Base-by-base conservation (phyloP, 2,113 vertebrate species). In the Anthoscopus minutus region DNA sequence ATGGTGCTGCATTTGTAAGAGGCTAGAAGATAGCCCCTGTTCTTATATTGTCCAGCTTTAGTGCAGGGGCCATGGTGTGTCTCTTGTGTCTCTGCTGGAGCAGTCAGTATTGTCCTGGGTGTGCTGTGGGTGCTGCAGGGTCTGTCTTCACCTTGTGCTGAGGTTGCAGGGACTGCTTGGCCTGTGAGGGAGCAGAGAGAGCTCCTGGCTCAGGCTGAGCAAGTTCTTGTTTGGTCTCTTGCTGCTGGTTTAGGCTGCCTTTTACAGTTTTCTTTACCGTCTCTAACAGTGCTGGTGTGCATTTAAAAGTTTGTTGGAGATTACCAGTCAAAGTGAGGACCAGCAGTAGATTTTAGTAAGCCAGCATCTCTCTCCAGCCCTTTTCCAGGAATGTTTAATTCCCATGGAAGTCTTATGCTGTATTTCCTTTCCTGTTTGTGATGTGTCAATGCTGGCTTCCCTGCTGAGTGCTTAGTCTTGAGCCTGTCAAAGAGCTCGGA, bases 1-100 rank as follows among this genome's bases (percentile, higher is more conserved):
- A 2, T n/a, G 56, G 11, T 45, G 54, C 57, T 72, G 44, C 12
- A 4, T 64, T 64, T 67, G 54, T 42, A 48, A 40, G 57, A 40
- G 20, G 42, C 38, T 7, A 2, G 15, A 40, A 0, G 8, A 19
- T 6, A 21, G 48, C 11, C 38, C 9, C 1, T 21, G 35, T 53
- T 35, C 13, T 50, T 54, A 7, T 53, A 48, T 60, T 40, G 14
- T 33, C 3, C 23, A 20, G n/a, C 42, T 78, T 28, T 12, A 64
- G 65, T 51, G 65, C 54, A 57, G 65, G 47, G 48, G 24, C 20
- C n/a, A 25, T 37, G 11, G 1, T 12, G 44, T 61, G 51, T n/a
- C n/a, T n/a, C 38, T 42, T 23, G 6, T 37, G 6, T 44, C 40
- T 58, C 22, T 64, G 31, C 60, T 19, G 1, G 16, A 35, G 64